phyloP scores from a whole-genome alignment of 1,140 invertebrate species.

The Anthonomus grandis region DNA sequence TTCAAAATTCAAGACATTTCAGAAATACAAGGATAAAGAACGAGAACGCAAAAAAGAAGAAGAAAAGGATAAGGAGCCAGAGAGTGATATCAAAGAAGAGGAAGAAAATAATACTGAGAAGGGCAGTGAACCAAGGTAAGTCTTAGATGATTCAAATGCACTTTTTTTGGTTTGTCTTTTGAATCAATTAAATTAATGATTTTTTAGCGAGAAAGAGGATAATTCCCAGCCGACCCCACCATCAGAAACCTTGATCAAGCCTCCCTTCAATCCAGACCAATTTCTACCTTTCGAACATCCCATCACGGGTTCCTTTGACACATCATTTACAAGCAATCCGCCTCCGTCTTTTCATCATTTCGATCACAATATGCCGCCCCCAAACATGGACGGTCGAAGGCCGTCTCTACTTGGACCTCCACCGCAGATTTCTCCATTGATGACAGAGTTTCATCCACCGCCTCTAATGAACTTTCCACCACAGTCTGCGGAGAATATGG shows the following conservation, averaged over 20 bases:
- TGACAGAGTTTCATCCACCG: background rate
- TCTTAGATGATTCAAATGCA: background rate
- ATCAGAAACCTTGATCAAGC: constrained; percentile 26
- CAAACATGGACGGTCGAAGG: background rate
- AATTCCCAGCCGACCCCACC: constrained; percentile 36
- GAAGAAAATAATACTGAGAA: background rate
- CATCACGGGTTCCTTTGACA: too few relatives aligned
- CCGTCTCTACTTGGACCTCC: background rate
- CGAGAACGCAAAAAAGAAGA: constrained; percentile 17
- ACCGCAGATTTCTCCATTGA: background rate
- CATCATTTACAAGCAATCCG: constrained; percentile 34
- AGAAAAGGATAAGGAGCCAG: constrained; percentile 5
- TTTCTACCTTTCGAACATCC: constrained; percentile 35
- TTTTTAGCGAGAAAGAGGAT: constrained; percentile 32
- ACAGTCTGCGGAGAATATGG: background rate
- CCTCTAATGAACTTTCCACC: background rate
- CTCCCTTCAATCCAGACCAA: constrained; percentile 36
- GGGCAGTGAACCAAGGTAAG: background rate
- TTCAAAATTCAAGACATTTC: constrained; percentile 40
- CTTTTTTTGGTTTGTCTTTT: background rate
- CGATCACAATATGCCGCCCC: background rate
- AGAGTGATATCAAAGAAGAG: constrained; percentile 1
- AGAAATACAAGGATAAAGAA: constrained; percentile 47
- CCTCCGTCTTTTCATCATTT: constrained; percentile 1
- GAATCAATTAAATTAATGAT: constrained; percentile 1